phyloP scores from a whole-genome alignment of 2,113 vertebrate genomes.

The Sander vitreus region DNA sequence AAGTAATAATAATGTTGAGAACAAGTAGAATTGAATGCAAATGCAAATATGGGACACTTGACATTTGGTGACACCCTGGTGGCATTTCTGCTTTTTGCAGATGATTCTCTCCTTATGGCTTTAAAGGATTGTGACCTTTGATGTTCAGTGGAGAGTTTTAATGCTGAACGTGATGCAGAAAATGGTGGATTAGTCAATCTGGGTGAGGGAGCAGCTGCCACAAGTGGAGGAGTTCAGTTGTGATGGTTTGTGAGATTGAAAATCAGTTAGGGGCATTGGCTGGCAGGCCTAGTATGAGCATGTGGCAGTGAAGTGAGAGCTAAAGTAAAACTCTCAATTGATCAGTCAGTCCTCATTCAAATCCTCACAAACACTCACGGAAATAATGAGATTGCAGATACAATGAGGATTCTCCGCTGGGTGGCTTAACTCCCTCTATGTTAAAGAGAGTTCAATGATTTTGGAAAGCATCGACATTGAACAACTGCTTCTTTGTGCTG shows the following conservation, averaged over 20 bases:
- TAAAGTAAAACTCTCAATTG: constrained; percentile 37
- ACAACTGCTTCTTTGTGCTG: constrained; percentile 17
- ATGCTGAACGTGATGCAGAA: not conserved
- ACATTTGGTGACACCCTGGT: not conserved
- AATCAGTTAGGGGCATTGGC: not conserved
- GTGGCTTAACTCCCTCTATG: not conserved
- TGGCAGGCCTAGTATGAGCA: constrained; percentile 31
- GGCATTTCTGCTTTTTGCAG: not conserved
- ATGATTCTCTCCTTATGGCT: constrained; percentile 9
- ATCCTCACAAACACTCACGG: constrained; percentile 16
- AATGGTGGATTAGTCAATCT: not conserved
- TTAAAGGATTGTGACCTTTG: not conserved
- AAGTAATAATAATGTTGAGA: not conserved
- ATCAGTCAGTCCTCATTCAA: constrained; percentile 30
- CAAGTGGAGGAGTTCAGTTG: constrained; percentile 9
- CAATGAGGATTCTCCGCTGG: not conserved
- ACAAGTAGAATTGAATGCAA: not conserved
- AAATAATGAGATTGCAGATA: constrained; percentile 36
- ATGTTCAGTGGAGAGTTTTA: not conserved
- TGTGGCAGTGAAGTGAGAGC: constrained; percentile 2
- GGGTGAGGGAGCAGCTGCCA: constrained; percentile 27
- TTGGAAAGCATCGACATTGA: constrained; percentile 16
- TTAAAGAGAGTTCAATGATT: constrained; percentile 39
- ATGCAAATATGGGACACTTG: not conserved
- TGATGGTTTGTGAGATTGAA: constrained; percentile 37